phyloP scores from a whole-genome alignment of 2,113 vertebrate species.

The Oryzias javanicus region DNA sequence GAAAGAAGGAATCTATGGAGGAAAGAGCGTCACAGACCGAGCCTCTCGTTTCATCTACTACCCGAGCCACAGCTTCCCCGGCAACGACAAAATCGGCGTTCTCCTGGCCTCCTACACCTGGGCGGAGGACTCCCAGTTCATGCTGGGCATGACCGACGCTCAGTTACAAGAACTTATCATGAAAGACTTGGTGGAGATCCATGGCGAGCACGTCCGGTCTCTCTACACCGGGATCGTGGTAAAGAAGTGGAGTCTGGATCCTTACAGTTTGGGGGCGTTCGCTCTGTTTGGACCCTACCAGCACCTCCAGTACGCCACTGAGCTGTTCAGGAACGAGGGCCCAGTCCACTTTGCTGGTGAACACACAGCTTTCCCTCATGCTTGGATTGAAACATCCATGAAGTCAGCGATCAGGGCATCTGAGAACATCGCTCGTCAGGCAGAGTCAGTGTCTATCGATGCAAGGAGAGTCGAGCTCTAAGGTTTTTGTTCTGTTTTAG shows the following conservation, averaged over 20 bases:
- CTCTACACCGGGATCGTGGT: slow-evolving; percentile 56
- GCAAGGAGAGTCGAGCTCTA: accelerated
- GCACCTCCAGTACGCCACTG: slow-evolving; percentile 38
- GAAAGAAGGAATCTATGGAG: slow-evolving; percentile 36
- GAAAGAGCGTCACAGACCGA: slow-evolving; percentile 71
- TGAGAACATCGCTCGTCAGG: slow-evolving; percentile 56
- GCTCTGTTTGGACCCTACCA: slow-evolving; percentile 78
- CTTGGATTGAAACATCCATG: slow-evolving; percentile 81
- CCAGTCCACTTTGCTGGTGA: slow-evolving; percentile 79
- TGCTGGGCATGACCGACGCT: slow-evolving; percentile 45
- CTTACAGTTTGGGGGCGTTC: slow-evolving; percentile 56
- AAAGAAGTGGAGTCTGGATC: slow-evolving; percentile 78
- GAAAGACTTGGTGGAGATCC: slow-evolving; percentile 71
- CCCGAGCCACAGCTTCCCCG: slow-evolving; percentile 75
- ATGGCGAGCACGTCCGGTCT: slow-evolving; percentile 41
- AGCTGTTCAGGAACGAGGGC: slow-evolving; percentile 65
- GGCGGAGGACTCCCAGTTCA: slow-evolving; percentile 65
- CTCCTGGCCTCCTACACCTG: slow-evolving; percentile 80
- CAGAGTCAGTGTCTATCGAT: accelerated
- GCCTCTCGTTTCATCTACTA: slow-evolving; percentile 79
- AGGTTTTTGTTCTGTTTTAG: background rate
- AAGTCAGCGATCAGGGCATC: slow-evolving; percentile 75
- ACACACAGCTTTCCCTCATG: slow-evolving; percentile 74
- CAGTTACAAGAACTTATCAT: slow-evolving; percentile 58
- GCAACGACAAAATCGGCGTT: background rate